Conservation (phyloP, 2,113 vertebrate genomes). For the Numida meleagris region DNA sequence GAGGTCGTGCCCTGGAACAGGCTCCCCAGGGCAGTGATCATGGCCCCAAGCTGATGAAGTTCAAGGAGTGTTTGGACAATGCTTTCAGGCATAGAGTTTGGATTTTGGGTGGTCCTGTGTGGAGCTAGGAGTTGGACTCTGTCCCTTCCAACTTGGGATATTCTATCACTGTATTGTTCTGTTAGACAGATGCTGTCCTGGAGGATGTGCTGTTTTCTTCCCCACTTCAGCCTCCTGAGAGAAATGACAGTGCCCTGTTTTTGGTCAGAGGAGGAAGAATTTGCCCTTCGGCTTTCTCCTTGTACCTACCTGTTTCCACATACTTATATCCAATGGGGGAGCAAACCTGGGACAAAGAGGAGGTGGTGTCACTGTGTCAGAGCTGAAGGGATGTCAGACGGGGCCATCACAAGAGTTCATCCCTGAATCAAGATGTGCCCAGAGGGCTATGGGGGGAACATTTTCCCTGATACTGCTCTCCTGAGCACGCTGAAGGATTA, state of each 20-base stretch:
- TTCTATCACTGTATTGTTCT: neutral
- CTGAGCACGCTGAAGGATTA: conserved; percentile 58
- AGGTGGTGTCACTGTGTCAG: neutral
- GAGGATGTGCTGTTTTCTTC: neutral
- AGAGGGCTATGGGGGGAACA: neutral
- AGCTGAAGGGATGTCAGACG: neutral
- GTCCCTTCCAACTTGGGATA: neutral
- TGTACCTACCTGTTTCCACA: neutral
- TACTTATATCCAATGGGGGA: neutral
- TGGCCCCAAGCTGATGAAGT: neutral
- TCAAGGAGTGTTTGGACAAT: neutral
- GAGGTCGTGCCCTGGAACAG: neutral
- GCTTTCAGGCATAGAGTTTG: neutral
- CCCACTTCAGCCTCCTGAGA: neutral
- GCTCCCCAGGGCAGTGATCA: neutral
- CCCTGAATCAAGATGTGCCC: neutral
- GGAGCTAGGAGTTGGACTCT: neutral
- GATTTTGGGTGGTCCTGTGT: neutral
- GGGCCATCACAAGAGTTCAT: neutral
- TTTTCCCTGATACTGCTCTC: conserved; percentile 5
- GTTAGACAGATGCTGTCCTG: neutral
- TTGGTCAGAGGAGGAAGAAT: neutral
- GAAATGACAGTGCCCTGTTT: neutral
- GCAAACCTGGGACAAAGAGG: neutral
- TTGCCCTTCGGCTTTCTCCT: conserved; percentile 12